A percentile compares a stretch with the other conserved stretches of the same genome.
These are phyloP conservation scores for Trachelus troglodyta DNA, from an alignment of 2,888 invertebrate species.

Conservation along the genomic window DNA sequence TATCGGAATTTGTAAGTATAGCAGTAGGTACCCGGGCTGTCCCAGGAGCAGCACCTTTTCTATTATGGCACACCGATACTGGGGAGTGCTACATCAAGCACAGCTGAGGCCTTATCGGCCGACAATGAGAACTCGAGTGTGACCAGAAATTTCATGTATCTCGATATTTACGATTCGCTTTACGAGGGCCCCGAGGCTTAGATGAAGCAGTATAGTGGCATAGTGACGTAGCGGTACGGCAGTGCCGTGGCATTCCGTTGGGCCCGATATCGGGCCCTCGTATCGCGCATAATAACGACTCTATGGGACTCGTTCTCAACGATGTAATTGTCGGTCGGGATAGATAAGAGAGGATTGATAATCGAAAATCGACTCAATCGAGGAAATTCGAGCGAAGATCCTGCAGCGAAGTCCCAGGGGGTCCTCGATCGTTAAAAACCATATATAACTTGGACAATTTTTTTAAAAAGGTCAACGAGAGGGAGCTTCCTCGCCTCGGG, in stretches of 20 bases:
- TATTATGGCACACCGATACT: background rate
- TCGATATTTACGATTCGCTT: background rate
- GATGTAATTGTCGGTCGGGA: background rate
- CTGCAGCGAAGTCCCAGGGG: background rate
- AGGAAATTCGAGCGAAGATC: background rate
- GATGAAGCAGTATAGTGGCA: background rate
- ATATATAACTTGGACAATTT: background rate
- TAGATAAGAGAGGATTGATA: background rate
- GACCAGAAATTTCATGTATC: slow-evolving; percentile 2
- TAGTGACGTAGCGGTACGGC: background rate
- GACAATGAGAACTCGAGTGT: slow-evolving; percentile 31
- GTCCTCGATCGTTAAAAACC: background rate
- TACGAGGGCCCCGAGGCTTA: background rate
- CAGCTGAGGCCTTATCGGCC: slow-evolving; percentile 33
- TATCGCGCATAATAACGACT: background rate
- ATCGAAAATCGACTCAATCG: background rate
- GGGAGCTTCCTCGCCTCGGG: too few species aligned
- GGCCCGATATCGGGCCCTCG: background rate
- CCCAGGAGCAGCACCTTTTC: background rate
- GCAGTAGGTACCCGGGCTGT: background rate
- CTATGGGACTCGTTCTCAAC: background rate
- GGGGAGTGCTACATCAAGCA: slow-evolving; percentile 22
- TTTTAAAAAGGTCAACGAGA: too few species aligned
- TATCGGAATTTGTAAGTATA: background rate
- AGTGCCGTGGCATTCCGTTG: background rate